Evolutionary conservation across 2,113 vertebrate species (phyloP), one percentile per base, ranked within the genome.

Genomic region (Oncorhynchus clarkii): DNA sequence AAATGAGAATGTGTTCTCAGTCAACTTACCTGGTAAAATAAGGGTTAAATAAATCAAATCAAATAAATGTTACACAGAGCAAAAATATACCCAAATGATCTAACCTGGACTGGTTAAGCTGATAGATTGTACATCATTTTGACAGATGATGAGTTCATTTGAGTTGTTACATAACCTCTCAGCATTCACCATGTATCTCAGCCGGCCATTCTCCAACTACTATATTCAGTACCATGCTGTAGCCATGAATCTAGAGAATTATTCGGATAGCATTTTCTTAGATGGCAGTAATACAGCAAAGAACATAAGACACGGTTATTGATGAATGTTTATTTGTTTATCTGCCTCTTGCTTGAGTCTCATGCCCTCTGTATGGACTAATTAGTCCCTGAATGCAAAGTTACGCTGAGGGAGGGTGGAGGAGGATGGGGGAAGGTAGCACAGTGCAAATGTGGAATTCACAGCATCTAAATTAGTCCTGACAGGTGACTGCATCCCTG

Each of bases 371-470:
- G 80, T 76, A 62, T 66, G 72, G 73, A 78, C 80, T 92, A 91
- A 92, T 92, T 90, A 90, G 88, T 87, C 77, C 78, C 74, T 66
- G 80, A 84, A 48, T 62, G 34, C 69, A 27, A 80, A 78, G 67
- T 70, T 11, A 71, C 60, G 74, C 59, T 59, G 39, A 45, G 39
- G 39, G 9, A 11, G 9, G 9, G 39, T 18, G 34, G 65, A 39
- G 80, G 75, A 85, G 72, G 29, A 69, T 57, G 45, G 73, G 80
- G 26, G 71, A 78, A 54, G 16, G 75, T 71, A 31, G 70, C 72
- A 69, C 59, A 72, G 9, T 51, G 49, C 72, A 81, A 65, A 88
- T 80, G 57, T 57, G 77, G 65, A 75, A 79, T 79, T 81, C 77
- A 27, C 76, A 72, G 71, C 69, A 73, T 80, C 45, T 34, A 84